Percentiles rank a stretch among this genome's conserved stretches.
Conservation (phyloP, 2,888 invertebrate species). For the Ferrisia virgata region DNA sequence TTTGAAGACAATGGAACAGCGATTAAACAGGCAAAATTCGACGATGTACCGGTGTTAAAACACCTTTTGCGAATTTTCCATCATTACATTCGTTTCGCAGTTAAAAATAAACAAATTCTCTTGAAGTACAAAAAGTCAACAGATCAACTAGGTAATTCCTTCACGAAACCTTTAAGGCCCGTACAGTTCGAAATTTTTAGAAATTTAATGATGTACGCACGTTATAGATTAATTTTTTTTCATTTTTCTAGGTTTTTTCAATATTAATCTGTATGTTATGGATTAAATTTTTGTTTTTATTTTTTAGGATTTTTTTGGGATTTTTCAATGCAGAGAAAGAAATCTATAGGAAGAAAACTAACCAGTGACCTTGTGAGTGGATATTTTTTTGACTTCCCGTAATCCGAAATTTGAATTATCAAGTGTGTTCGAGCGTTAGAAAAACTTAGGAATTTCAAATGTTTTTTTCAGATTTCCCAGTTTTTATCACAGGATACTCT, state of each 20-base stretch:
- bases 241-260: constrained; percentile 16
- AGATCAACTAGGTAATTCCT: neutral
- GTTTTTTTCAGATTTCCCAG: no score
- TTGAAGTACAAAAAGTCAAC: neutral
- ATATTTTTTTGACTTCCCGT: no score
- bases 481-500: no score
- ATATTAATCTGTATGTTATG: neutral
- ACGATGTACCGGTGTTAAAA: neutral
- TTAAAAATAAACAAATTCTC: neutral
- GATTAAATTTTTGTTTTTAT: neutral
- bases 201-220: neutral
- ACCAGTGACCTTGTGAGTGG: no score
- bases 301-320: no score
- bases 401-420: no score
- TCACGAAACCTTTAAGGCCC: neutral
- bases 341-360: no score
- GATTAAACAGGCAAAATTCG: neutral
- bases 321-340: no score
- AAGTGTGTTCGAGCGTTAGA: no score
- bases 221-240: neutral
- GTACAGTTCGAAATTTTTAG: no score
- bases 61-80: neutral
- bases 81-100: neutral
- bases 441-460: no score
- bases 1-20: neutral